Evolutionary conservation across 1,140 invertebrate genomes (phyloP).

Genomic region (Chrysomallon squamiferum): DNA sequence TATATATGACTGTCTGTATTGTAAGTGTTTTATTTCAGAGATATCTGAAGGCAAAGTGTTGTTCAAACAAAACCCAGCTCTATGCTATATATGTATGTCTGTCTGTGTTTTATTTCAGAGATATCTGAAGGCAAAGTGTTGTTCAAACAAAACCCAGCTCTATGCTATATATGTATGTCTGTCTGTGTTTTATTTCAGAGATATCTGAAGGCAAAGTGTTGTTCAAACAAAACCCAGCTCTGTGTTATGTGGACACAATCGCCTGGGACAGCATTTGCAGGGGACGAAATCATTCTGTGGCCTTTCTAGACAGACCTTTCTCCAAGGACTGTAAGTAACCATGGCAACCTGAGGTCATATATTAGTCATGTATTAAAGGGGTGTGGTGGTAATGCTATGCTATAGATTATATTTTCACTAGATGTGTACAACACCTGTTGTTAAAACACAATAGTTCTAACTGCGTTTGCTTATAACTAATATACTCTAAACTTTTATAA

Average conservation of each 20-base stretch:
- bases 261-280: conserved; percentile 38
- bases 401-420: background rate
- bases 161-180: too few species aligned
- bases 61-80: conserved; percentile 42
- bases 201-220: conserved; percentile 45
- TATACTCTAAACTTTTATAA: conserved; percentile 8
- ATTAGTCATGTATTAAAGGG: background rate
- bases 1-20: too few species aligned
- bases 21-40: conserved; percentile 32
- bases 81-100: too few species aligned
- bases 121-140: conserved; percentile 45
- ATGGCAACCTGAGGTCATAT: background rate
- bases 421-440: background rate
- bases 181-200: conserved; percentile 30
- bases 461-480: background rate
- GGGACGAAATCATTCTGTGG: conserved; percentile 20
- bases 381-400: too few species aligned
- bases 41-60: conserved; percentile 45
- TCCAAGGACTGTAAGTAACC: conserved; percentile 22
- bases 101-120: conserved; percentile 32
- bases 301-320: conserved; percentile 30
- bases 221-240: conserved; percentile 41
- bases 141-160: conserved; percentile 41
- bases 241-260: conserved; percentile 46
- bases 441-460: background rate